These are phyloP conservation scores for Hydrophis major DNA, from an alignment of 2,797 vertebrate genomes.

Conservation along the genomic window DNA sequence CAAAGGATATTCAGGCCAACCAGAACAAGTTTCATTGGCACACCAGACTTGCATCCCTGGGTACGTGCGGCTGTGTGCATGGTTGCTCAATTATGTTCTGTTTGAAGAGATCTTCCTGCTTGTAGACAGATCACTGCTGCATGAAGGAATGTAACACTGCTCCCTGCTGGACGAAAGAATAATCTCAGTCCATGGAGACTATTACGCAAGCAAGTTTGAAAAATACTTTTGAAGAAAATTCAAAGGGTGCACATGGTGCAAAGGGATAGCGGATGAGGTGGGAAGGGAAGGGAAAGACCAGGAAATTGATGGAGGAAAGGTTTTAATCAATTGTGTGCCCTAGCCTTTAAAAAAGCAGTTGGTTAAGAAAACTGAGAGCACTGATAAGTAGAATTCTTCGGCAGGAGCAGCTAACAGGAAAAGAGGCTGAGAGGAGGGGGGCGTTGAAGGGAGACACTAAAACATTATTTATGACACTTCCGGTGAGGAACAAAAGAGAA, in stretches of 20 bases:
- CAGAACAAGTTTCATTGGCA: background rate
- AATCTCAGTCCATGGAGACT: background rate
- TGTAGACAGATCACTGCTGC: background rate
- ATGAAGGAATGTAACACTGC: constrained; percentile 10
- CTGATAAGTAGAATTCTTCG: background rate
- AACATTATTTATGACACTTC: background rate
- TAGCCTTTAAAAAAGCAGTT: background rate
- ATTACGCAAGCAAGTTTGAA: background rate
- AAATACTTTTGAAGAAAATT: background rate
- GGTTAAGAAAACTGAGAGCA: background rate
- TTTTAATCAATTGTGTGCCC: background rate
- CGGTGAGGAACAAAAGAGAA: background rate
- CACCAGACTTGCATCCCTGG: background rate
- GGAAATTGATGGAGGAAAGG: background rate
- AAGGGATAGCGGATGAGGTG: too few relatives aligned
- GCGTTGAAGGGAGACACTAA: background rate
- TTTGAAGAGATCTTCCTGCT: background rate
- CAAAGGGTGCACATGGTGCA: background rate
- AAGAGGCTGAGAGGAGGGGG: background rate
- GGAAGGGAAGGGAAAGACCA: background rate
- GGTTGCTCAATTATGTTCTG: background rate
- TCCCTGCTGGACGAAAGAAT: constrained; percentile 8
- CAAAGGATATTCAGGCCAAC: background rate
- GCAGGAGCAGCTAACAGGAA: background rate
- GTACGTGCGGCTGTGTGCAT: background rate